These are phyloP conservation scores for Pithys albifrons DNA, from an alignment of 2,113 vertebrate genomes.

Conservation along the genomic window DNA sequence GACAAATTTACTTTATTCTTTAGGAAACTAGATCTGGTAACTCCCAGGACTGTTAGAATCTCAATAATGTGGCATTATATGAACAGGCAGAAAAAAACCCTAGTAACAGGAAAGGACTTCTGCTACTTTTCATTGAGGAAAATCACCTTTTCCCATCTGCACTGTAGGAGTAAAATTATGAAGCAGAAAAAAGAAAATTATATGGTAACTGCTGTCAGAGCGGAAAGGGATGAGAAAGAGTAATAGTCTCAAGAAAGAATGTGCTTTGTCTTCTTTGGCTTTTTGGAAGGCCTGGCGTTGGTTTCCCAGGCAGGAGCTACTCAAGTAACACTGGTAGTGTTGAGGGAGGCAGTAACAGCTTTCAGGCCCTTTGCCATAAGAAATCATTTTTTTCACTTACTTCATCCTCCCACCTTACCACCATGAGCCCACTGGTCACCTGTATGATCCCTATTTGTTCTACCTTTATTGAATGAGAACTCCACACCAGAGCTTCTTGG, in stretches of 20 bases:
- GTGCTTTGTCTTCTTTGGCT: not conserved
- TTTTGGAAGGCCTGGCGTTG: not conserved
- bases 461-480: not conserved
- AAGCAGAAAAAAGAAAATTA: not conserved
- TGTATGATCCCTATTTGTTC: not conserved
- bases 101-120: not conserved
- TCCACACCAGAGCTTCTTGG: rapidly evolving
- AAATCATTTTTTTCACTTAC: not conserved
- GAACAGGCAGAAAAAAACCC: not conserved
- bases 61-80: not conserved
- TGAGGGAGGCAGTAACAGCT: not conserved
- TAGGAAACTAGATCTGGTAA: not conserved
- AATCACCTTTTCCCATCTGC: not conserved
- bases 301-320: not conserved
- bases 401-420: not conserved
- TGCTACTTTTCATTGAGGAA: not conserved
- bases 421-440: rapidly evolving
- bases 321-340: not conserved
- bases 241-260: not conserved
- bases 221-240: not conserved
- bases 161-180: not conserved
- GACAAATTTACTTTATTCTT: not conserved
- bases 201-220: not conserved
- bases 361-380: not conserved
- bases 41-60: not conserved